Base-by-base conservation (phyloP, 2,797 vertebrate species). In the Typhlichthys subterraneus region DNA sequence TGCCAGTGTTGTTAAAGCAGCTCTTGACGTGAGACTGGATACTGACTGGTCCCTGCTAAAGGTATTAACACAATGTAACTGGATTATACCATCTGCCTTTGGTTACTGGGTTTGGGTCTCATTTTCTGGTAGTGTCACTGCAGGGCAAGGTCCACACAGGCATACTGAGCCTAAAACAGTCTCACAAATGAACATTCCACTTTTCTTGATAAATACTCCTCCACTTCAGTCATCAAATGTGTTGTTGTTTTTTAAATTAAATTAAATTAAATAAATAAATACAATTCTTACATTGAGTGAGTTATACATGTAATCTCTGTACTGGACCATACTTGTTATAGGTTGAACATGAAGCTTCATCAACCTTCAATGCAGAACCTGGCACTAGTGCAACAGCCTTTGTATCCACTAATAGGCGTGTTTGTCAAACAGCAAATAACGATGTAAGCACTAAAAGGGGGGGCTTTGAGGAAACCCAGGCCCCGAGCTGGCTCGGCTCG, bases 381-480 rank as follows among this genome's bases (percentile, higher is more conserved):
- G 65, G 51, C 66, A 64, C 33, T 12, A 3, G 61, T 63, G 57
- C 57, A 47, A 58, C 61, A 57, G 15, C 23, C 72, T 72, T 74
- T 68, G 62, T 65, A 79, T 72, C 63, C 66, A 71, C 52, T 54
- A 68, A 63, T 64, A 63, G 63, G 58, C 81, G 72, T 76, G 74
- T 82, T 79, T 72, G 72, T 87, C 76, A 77, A 74, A 80, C 80
- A 78, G 73, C 75, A 82, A 78, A 83, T 77, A 74, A 80, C 81
- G 81, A 66, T 64, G 63, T 59, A 65, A 2, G 64, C 14, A 75
- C 75, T 42, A 58, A 69, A 66, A 51, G 61, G 49, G 23, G 63
- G 45, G 67, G 46, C 73, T 81, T 54, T 87, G 87, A 88, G 77
- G 69, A 85, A 90, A 82, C 74, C 62, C 81, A 83, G 85, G 84